Percentiles rank a stretch among this genome's conserved stretches.
These are phyloP conservation scores for Phaethon lepturus DNA, from an alignment of 2,113 vertebrate species.

Conservation along the genomic window DNA sequence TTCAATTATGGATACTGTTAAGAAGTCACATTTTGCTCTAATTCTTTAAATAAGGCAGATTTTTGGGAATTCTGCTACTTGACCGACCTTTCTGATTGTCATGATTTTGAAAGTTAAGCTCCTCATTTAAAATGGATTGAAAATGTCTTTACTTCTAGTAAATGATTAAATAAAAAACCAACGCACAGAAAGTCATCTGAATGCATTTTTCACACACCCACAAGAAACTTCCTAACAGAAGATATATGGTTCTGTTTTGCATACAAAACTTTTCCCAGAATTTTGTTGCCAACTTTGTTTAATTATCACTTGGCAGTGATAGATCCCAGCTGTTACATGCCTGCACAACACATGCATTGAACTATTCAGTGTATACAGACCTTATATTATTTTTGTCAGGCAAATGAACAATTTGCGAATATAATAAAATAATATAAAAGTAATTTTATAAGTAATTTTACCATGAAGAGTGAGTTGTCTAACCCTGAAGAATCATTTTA, in stretches of 20 bases:
- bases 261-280: constrained; percentile 26
- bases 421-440: neutral
- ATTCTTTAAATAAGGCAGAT: neutral
- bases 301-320: constrained; percentile 59
- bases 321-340: constrained; percentile 56
- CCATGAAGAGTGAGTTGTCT: neutral
- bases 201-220: neutral
- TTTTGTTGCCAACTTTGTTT: constrained; percentile 35
- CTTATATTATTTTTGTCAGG: neutral
- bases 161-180: neutral
- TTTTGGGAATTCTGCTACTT: neutral
- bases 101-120: neutral
- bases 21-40: neutral
- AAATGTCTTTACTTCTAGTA: neutral
- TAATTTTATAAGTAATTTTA: neutral
- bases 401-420: neutral
- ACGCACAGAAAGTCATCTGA: neutral
- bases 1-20: neutral
- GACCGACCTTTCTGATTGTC: neutral
- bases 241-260: constrained; percentile 22
- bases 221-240: constrained; percentile 1
- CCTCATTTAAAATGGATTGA: neutral
- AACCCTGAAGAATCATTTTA: neutral
- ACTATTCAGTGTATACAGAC: neutral
- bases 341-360: constrained; percentile 12